These are phyloP conservation scores for Etheostoma nigrum DNA, from an alignment of 2,797 vertebrate species.

Conservation along the genomic window DNA sequence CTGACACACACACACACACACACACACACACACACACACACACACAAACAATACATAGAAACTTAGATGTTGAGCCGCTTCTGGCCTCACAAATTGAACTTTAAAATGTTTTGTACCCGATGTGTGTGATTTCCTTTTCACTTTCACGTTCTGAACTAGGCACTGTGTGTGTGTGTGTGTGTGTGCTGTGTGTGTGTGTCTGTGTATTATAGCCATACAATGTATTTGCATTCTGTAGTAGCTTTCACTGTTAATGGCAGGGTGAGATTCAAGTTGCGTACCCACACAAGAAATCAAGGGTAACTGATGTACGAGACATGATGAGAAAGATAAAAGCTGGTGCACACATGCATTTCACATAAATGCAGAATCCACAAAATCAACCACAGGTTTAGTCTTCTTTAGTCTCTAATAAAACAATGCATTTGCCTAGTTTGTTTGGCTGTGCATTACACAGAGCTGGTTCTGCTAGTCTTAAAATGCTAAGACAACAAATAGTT, in stretches of 20 bases:
- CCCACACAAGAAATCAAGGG: not conserved
- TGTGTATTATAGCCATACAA: no score
- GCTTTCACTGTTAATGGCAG: no score
- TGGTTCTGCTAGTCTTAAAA: no score
- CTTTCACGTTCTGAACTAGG: not conserved
- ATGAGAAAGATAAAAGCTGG: not conserved
- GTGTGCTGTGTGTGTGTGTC: not conserved
- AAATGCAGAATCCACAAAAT: not conserved
- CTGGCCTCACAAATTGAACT: conserved; percentile 28
- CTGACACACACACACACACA: conserved; percentile 1
- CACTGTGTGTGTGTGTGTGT: not conserved
- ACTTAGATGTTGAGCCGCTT: conserved; percentile 24
- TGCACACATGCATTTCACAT: not conserved
- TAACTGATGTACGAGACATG: no score
- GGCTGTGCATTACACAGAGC: no score
- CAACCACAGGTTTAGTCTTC: no score
- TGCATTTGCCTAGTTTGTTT: no score
- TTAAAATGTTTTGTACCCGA: conserved; percentile 28
- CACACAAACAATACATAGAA: not conserved
- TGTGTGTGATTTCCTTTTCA: conserved; percentile 17
- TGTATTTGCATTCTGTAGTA: no score
- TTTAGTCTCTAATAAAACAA: no score
- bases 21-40: not conserved
- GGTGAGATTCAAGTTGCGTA: not conserved
- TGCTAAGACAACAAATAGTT: no score